Percentiles rank a stretch among this genome's conserved stretches.
Conservation (phyloP, 2,888 invertebrate genomes). For the Andrena praecox region DNA sequence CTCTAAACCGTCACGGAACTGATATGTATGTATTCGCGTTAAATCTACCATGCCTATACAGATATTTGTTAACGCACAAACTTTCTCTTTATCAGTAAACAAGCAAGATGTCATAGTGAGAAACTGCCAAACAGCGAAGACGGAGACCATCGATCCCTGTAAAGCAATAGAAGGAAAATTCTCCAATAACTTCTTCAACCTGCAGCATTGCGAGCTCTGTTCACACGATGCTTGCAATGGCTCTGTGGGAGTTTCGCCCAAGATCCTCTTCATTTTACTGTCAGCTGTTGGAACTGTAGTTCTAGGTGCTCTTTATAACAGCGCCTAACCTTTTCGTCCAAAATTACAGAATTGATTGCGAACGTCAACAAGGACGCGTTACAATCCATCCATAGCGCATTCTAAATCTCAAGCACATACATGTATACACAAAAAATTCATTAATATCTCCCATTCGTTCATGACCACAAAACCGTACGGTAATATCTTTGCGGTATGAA, state of each 20-base stretch:
- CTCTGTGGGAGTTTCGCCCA: conserved; percentile 62
- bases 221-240: conserved; percentile 77
- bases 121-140: conserved; percentile 78
- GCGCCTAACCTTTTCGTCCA: conserved; percentile 73
- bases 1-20: too few species aligned
- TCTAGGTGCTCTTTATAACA: conserved; percentile 61
- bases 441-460: conserved; percentile 22
- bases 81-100: conserved; percentile 25
- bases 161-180: conserved; percentile 64
- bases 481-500: background rate
- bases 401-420: conserved; percentile 24
- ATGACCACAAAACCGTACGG: background rate
- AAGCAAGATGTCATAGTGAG: conserved; percentile 60
- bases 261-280: conserved; percentile 64
- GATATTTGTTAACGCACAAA: background rate
- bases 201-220: conserved; percentile 75
- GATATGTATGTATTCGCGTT: too few species aligned
- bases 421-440: conserved; percentile 28
- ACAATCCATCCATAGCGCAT: conserved; percentile 39
- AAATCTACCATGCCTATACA: too few species aligned
- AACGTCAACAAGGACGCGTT: conserved; percentile 11
- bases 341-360: conserved; percentile 32
- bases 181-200: background rate
- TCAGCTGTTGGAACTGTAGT: conserved; percentile 67
- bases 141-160: conserved; percentile 76